Evolutionary conservation across 1,140 invertebrate genomes (phyloP).

Genomic region (Nilaparvata lugens): DNA sequence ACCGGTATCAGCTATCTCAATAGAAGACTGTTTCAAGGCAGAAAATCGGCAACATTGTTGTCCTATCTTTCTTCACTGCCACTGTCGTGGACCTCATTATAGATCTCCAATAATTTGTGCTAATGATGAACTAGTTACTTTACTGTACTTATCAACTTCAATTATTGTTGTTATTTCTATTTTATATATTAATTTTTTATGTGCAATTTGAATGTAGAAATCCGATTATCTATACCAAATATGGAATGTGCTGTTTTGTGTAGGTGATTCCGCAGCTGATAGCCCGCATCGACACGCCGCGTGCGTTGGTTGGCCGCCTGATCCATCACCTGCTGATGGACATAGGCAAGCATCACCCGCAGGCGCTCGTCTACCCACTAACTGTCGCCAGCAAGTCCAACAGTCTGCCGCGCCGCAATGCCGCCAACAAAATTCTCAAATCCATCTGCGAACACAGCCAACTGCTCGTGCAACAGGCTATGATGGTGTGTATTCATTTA

Average conservation of each 20-base stretch:
- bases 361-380: conserved; percentile 93
- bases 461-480: conserved; percentile 64
- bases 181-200: too few relatives aligned
- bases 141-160: too few relatives aligned
- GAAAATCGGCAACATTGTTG: too few relatives aligned
- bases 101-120: too few relatives aligned
- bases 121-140: too few relatives aligned
- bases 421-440: conserved; percentile 91
- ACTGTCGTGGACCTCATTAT: too few relatives aligned
- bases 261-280: conserved; percentile 99
- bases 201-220: too few relatives aligned
- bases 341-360: conserved; percentile 81
- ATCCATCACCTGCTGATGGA: conserved; percentile 92
- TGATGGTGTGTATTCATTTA: conserved; percentile 48
- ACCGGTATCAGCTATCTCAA: too few relatives aligned
- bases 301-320: conserved; percentile 74
- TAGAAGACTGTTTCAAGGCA: too few relatives aligned
- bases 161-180: too few relatives aligned
- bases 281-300: conserved; percentile 90
- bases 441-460: conserved; percentile 92
- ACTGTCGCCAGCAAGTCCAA: conserved; percentile 96
- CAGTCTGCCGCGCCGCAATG: conserved; percentile 70
- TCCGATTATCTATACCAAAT: too few relatives aligned
- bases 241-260: conserved; percentile 34
- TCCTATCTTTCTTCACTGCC: too few relatives aligned